phyloP scores from a whole-genome alignment of 2,797 vertebrate genomes.

The Brachyrhaphis roseni region DNA sequence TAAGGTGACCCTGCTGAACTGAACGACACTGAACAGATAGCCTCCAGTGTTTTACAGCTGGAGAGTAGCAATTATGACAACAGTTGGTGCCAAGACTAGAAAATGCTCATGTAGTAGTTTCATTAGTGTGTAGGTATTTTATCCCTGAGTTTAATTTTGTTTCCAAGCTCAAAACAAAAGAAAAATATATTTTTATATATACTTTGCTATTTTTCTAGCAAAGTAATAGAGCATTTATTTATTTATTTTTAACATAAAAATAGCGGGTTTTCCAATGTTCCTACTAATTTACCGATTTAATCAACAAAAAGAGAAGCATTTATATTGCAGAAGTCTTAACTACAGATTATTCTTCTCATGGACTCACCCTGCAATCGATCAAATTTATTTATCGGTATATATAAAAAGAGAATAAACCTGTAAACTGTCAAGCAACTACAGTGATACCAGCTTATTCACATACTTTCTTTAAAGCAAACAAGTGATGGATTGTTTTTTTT shows the following conservation, averaged over 20 bases:
- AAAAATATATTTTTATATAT: too few relatives aligned
- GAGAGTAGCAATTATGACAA: constrained; percentile 30
- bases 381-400: background rate
- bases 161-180: background rate
- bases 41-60: constrained; percentile 37
- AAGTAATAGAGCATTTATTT: background rate
- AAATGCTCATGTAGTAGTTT: constrained; percentile 18
- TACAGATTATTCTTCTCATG: constrained; percentile 6
- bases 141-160: constrained; percentile 3
- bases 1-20: constrained; percentile 64
- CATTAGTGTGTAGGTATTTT: background rate
- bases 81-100: constrained; percentile 19
- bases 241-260: background rate
- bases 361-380: background rate
- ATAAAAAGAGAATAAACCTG: constrained; percentile 12
- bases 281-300: background rate
- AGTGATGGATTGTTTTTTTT: background rate
- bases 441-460: background rate
- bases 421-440: background rate
- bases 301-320: constrained; percentile 18
- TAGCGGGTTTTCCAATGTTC: background rate
- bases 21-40: constrained; percentile 36
- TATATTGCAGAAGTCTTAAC: background rate
- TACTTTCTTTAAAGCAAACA: background rate
- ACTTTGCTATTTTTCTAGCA: too few relatives aligned